Percentiles rank a stretch among this genome's conserved stretches.
Conservation (phyloP, 2,797 vertebrate genomes). For the Artibeus lituratus region DNA sequence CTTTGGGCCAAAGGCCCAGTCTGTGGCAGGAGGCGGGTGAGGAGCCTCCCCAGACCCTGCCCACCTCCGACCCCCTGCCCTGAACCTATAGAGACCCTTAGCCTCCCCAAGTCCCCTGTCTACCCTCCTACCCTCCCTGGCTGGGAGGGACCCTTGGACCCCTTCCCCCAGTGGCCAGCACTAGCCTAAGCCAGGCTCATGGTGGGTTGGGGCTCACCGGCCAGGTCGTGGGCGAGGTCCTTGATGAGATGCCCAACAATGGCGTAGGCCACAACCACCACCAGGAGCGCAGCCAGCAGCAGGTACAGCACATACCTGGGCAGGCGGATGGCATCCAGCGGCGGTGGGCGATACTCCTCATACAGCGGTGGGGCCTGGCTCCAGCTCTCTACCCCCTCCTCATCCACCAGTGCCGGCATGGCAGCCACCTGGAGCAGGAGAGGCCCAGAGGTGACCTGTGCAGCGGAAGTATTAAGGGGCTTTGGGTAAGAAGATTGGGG, state of each 20-base stretch:
- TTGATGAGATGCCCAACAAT: slow-evolving; percentile 96
- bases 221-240: slow-evolving; percentile 91
- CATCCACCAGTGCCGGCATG: background rate
- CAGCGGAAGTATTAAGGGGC: slow-evolving; percentile 31
- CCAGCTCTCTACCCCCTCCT: slow-evolving; percentile 44
- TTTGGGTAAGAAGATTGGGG: slow-evolving; percentile 69
- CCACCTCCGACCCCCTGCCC: background rate
- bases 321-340: slow-evolving; percentile 89
- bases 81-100: background rate
- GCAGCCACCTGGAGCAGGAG: background rate
- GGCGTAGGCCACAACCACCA: slow-evolving; percentile 90
- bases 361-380: slow-evolving; percentile 80
- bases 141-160: background rate
- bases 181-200: background rate
- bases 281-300: slow-evolving; percentile 85
- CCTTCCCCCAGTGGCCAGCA: background rate
- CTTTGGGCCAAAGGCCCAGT: slow-evolving; percentile 90
- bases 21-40: slow-evolving; percentile 68
- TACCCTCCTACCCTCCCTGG: background rate
- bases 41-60: rapidly evolving
- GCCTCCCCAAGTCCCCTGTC: background rate
- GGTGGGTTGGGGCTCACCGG: slow-evolving; percentile 83
- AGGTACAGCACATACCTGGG: slow-evolving; percentile 88
- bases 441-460: background rate
- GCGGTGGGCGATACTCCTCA: slow-evolving; percentile 87